Conservation (phyloP, 2,113 vertebrate genomes). For the Callaeas wilsoni region DNA sequence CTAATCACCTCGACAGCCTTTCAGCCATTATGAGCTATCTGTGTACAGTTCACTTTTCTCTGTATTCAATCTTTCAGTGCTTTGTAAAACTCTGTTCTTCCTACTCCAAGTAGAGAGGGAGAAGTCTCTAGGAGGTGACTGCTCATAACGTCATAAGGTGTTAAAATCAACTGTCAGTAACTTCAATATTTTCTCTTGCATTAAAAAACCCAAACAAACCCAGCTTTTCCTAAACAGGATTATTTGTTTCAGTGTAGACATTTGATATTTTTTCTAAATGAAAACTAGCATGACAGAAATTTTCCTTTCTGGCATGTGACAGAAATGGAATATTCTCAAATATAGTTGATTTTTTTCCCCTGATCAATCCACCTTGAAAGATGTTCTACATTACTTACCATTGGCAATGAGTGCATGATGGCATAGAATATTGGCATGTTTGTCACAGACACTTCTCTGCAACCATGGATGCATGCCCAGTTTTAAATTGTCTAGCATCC, state of each 20-base stretch:
- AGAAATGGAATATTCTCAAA: not conserved
- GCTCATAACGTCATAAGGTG: not conserved
- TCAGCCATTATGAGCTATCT: not conserved
- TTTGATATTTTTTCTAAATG: not conserved
- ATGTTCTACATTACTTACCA: not conserved
- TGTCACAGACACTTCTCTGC: not conserved
- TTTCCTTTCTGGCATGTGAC: not conserved
- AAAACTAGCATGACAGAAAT: not conserved
- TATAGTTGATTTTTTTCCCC: not conserved
- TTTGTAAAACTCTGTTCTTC: not conserved
- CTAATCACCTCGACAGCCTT: accelerated
- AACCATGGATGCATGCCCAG: slow-evolving; percentile 21
- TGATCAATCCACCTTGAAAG: slow-evolving; percentile 9
- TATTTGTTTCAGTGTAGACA: not conserved
- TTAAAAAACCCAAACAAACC: not conserved
- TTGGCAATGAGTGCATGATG: not conserved
- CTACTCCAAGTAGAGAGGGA: not conserved
- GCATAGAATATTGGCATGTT: not conserved
- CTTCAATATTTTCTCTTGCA: not conserved
- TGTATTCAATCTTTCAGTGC: not conserved
- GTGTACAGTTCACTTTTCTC: not conserved
- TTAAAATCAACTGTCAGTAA: not conserved
- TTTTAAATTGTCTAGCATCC: slow-evolving; percentile 22
- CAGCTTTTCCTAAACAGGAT: not conserved
- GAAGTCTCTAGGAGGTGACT: not conserved